Conservation (phyloP, 2,888 invertebrate genomes). For the Hesperia comma region DNA sequence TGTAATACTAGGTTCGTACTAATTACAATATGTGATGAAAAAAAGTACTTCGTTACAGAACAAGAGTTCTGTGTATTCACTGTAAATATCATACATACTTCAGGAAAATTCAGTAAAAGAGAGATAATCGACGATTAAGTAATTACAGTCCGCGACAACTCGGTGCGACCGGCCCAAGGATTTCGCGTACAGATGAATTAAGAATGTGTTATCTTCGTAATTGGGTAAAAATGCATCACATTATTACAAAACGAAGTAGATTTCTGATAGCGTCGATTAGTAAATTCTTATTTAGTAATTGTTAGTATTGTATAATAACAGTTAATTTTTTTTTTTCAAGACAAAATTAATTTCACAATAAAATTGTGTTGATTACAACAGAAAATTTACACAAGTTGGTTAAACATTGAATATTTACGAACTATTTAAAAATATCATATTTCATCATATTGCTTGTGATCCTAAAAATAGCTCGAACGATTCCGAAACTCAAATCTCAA, state of each 20-base stretch:
- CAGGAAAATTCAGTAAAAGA: slow-evolving; percentile 20
- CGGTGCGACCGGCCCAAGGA: slow-evolving; percentile 33
- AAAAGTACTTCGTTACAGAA: background rate
- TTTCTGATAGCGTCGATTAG: slow-evolving; percentile 10
- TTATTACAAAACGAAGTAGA: slow-evolving; percentile 5
- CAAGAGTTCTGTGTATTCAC: background rate
- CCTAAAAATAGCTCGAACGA: no score
- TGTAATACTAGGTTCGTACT: no score
- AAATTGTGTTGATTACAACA: no score
- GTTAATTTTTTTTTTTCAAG: no score
- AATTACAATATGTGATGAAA: background rate
- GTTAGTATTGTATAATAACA: no score
- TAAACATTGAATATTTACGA: no score
- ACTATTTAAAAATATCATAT: no score
- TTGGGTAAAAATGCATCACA: slow-evolving; percentile 15
- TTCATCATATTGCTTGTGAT: no score
- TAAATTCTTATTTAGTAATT: slow-evolving; percentile 1
- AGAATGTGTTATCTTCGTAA: slow-evolving; percentile 24
- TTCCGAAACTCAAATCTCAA: no score
- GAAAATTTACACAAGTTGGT: no score
- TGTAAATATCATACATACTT: background rate
- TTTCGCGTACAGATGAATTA: slow-evolving; percentile 31
- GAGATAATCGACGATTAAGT: slow-evolving; percentile 31
- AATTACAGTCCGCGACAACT: slow-evolving; percentile 12
- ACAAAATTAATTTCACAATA: no score